phyloP scores from a whole-genome alignment of 2,113 vertebrate genomes.

The Alectura lathami region DNA sequence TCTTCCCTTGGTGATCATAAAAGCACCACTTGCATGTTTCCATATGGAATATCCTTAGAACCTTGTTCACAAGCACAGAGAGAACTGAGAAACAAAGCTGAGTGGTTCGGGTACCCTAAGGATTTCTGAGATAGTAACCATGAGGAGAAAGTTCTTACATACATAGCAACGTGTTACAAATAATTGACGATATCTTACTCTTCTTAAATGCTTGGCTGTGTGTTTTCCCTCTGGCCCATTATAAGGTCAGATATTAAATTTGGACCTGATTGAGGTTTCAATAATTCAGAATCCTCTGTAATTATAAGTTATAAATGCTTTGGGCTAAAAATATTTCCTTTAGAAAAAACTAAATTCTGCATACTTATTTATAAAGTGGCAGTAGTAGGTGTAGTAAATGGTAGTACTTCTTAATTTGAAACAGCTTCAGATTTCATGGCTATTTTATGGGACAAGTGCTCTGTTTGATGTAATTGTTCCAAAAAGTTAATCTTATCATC shows the following conservation, averaged over 20 bases:
- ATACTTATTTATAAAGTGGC: not conserved
- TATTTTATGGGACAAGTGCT: not conserved
- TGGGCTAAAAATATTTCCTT: not conserved
- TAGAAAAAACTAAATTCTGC: not conserved
- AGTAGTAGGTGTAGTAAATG: not conserved
- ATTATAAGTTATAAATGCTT: not conserved
- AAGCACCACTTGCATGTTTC: conserved; percentile 65
- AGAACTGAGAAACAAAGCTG: conserved; percentile 45
- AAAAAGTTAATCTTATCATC: not conserved
- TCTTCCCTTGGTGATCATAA: conserved; percentile 66
- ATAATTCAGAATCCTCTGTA: not conserved
- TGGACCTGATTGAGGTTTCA: not conserved
- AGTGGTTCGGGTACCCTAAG: conserved; percentile 45
- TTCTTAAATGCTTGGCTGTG: not conserved
- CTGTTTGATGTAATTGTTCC: not conserved
- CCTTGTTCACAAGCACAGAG: conserved; percentile 22
- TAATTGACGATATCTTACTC: not conserved
- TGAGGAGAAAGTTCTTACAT: not conserved
- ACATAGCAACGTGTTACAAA: conserved; percentile 5
- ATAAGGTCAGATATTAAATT: not conserved
- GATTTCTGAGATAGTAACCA: conserved; percentile 16
- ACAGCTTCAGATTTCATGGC: not conserved
- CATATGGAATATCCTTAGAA: conserved; percentile 46
- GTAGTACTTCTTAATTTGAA: not conserved
- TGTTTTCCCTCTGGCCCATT: not conserved